phyloP scores from a whole-genome alignment of 53 echinoderm and acorn worm species.

The Paracentrotus lividus region DNA sequence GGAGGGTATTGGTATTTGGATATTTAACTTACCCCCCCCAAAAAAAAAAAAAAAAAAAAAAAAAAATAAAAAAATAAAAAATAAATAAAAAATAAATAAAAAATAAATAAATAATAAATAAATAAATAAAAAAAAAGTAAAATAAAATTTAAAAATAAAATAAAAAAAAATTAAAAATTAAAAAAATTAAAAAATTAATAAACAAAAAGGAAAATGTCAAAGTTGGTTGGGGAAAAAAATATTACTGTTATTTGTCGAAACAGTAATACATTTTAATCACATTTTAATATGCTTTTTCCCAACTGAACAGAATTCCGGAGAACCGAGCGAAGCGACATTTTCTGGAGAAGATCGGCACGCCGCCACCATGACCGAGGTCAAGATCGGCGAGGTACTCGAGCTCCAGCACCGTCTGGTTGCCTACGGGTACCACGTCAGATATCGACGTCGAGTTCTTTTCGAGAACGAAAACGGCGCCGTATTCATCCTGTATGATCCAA shows the following conservation, averaged over 20 bases:
- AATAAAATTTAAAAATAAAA: too few relatives aligned
- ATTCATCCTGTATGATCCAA: constrained; percentile 84
- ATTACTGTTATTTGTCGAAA: neutral
- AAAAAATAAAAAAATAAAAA: too few relatives aligned
- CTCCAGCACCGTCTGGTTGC: constrained; percentile 89
- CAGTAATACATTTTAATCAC: neutral
- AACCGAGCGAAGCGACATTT: constrained; percentile 80
- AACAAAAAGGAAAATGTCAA: too few relatives aligned
- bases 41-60: too few relatives aligned
- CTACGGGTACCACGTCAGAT: constrained; percentile 67
- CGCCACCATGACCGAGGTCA: constrained; percentile 67
- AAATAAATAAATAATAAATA: neutral
- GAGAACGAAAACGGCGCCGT: constrained; percentile 83
- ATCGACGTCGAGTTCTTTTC: constrained; percentile 84
- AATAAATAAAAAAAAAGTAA: neutral
- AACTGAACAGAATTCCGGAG: constrained; percentile 67
- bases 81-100: too few relatives aligned
- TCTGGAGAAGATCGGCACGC: constrained; percentile 83
- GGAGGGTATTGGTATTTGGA: too few relatives aligned
- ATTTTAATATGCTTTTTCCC: neutral
- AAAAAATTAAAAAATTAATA: too few relatives aligned
- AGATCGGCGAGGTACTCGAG: constrained; percentile 80
- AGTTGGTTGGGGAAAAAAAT: too few relatives aligned
- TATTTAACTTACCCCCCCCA: too few relatives aligned
- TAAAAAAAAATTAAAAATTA: too few relatives aligned